Evolutionary conservation across 2,888 invertebrate genomes (phyloP), one percentile per base, ranked within the genome.

Genomic region (Acleris literana): DNA sequence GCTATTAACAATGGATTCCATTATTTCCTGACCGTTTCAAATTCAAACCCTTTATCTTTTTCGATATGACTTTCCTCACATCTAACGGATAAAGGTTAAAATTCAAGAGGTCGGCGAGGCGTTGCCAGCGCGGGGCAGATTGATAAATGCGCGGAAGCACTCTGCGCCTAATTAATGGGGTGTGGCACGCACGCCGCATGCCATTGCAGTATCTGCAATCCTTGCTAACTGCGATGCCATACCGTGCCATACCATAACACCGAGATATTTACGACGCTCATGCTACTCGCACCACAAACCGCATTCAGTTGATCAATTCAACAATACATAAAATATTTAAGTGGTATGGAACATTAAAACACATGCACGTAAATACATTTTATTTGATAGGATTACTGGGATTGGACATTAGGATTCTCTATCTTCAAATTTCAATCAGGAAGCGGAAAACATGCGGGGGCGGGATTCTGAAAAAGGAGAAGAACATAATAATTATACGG

Each of bases 61-160:
- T 29, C 46, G 59, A 53, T 49, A 56, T 16, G 22, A 56, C 51
- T 61, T 61, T 61, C 54, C 56, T 25, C 63, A 57, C 63, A 60
- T 65, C 43, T 33, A 68, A 68, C 59, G 59, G 55, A 68, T 68
- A 64, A 54, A 58, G 46, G 68, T 68, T 68, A 60, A 68, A 71
- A 60, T 68, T 63, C 46, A 69, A 62, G 66, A 69, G 71, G 70
- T 73, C 71, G 74, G 74, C 77, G 78, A 81, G 81, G 80, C 76
- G 80, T 78, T 78, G 77, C 80, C 76, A 71, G 71, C 72, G 72
- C 68, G 68, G 74, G 81, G 84, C 82, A 83, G 90, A 89, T 89
- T 92, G 92, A 91, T 91, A 91, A 90, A 92, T 90, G 88, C 86
- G 85, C 89, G 90, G 90, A 92, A 91, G 89, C 91, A 91, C 91